These are phyloP conservation scores for Lordiphosa clarofinis DNA, from an alignment of 1,140 invertebrate species.

Conservation along the genomic window DNA sequence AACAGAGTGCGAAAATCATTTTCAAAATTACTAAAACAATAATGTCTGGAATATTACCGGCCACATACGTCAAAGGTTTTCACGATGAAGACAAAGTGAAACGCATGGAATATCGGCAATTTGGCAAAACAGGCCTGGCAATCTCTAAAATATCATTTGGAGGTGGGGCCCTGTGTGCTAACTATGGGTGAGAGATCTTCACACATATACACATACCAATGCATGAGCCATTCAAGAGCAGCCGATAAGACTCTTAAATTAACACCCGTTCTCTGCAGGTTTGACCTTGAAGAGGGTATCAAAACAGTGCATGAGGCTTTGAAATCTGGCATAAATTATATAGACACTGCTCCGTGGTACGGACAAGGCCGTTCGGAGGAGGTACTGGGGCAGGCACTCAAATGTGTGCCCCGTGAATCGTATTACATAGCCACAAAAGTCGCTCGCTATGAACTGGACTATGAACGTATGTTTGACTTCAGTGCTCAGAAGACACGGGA, in stretches of 20 bases:
- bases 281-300: slow-evolving; percentile 83
- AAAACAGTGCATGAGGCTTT: slow-evolving; percentile 86
- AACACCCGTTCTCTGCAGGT: slow-evolving; percentile 75
- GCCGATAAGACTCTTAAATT: background rate
- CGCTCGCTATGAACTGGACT: slow-evolving; percentile 88
- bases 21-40: background rate
- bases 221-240: background rate
- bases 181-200: slow-evolving; percentile 47
- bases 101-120: slow-evolving; percentile 82
- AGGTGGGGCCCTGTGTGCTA: slow-evolving; percentile 64
- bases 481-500: slow-evolving; percentile 86
- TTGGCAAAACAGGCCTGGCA: slow-evolving; percentile 82
- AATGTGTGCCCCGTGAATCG: slow-evolving; percentile 87
- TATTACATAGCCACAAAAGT: slow-evolving; percentile 96
- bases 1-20: slow-evolving; percentile 18
- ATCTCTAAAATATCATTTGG: slow-evolving; percentile 83
- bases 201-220: background rate
- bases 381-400: slow-evolving; percentile 90
- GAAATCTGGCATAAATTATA: slow-evolving; percentile 93
- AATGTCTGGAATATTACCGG: slow-evolving; percentile 73
- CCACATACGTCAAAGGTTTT: slow-evolving; percentile 82
- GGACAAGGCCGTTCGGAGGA: slow-evolving; percentile 91
- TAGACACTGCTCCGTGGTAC: slow-evolving; percentile 96
- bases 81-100: slow-evolving; percentile 81
- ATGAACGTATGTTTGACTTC: slow-evolving; percentile 92